Base-by-base conservation (phyloP, 23 tunicate species). In the Styela plicata region DNA sequence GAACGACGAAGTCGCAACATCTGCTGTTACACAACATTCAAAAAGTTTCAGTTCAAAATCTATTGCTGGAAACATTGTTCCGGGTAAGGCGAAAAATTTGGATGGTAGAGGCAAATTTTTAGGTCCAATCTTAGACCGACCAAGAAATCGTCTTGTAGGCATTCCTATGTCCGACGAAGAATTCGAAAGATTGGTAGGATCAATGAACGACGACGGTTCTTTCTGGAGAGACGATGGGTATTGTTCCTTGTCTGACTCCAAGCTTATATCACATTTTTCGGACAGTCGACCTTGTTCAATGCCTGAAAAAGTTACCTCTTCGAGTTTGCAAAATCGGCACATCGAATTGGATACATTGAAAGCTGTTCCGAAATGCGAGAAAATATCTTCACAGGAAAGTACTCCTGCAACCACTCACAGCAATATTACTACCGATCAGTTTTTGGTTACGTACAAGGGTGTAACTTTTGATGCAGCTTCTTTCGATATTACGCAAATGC, bases 201-300 rank as follows among this genome's bases (percentile, higher is more conserved):
- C 77, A 36, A 71, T 71, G 77, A 32, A 71, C 34, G 32, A 33
- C 5, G 24, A 33, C 36, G 3, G 16, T 34, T 71, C 35, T 16
- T 79, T 85, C 7, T 84, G 26, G 36, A 28, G 70, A 7, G 94
- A 89, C 71, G 94, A 89, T 74, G 94, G 94, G 2, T 89, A 89
- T 64, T 71, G 85, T 13, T 70, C 94, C 28, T 84, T 85, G 24
- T 63, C 80, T 18, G 79, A 74, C 31, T 33, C 74, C 24, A 53
- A 66, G 30, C 85, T 34, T 31, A 5, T 24, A 22, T 30, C n/a
- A n/a, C 85, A 62, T 31, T 3, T 2, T 3, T 36, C 3, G 24
- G 23, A 32, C 2, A 2, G 1, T 2, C 64, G 53, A 3, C 78
- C 36, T 24, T 2, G 5, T 2, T 23, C 33, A 19, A 31, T 52